Conservation (phyloP, 1,140 invertebrate species). For the Microplitis demolitor region DNA sequence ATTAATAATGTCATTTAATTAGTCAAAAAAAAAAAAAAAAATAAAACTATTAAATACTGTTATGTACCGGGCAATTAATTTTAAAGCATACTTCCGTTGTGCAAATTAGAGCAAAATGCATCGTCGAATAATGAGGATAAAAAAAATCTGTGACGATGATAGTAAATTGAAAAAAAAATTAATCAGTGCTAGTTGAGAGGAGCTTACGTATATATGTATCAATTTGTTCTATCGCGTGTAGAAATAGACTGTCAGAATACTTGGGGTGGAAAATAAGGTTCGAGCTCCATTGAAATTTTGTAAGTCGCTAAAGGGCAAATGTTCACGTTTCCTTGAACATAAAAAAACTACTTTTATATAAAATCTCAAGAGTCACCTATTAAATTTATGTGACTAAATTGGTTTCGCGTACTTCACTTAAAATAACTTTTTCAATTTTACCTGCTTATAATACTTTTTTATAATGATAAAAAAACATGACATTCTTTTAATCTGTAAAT, state of each 20-base stretch:
- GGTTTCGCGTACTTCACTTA: too few species aligned
- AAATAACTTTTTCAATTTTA: too few species aligned
- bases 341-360: neutral
- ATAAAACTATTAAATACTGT: neutral
- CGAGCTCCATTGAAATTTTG: conserved; percentile 1
- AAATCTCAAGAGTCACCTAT: neutral
- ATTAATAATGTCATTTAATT: neutral
- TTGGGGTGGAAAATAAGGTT: neutral
- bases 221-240: neutral
- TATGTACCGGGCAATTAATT: neutral
- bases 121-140: neutral
- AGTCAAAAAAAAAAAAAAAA: neutral
- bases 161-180: neutral
- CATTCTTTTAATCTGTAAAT: too few species aligned
- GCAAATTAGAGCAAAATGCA: conserved; percentile 13
- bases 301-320: neutral
- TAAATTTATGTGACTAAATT: too few species aligned
- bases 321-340: neutral
- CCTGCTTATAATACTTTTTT: too few species aligned
- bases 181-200: conserved; percentile 7
- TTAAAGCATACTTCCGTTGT: neutral
- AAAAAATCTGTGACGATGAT: neutral
- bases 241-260: neutral
- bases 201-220: neutral
- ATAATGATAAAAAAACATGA: too few species aligned